Evolutionary conservation across 2,113 vertebrate species (phyloP).

Genomic region (Phalacrocorax brasilianus): DNA sequence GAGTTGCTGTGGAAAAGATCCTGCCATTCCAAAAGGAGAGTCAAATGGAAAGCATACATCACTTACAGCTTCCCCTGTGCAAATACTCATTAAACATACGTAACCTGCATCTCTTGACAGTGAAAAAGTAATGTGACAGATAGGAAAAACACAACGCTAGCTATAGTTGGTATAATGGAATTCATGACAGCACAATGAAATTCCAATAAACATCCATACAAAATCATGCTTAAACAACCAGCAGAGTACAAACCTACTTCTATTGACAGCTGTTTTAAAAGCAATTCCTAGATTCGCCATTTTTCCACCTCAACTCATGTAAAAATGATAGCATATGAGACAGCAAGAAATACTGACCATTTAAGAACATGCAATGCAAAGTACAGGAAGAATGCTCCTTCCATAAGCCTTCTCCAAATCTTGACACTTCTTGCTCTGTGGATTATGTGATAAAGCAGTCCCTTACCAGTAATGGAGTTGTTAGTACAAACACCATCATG

Average conservation of each 20-base stretch:
- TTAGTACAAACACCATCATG: neutral
- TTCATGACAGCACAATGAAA: neutral
- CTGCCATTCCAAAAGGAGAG: neutral
- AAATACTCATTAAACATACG: neutral
- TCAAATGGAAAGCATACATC: neutral
- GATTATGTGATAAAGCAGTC: fast-evolving
- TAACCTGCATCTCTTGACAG: neutral
- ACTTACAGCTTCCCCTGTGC: neutral
- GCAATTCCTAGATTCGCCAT: neutral
- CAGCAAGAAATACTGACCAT: neutral
- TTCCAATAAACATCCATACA: neutral
- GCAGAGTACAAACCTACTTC: neutral
- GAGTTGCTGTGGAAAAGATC: neutral
- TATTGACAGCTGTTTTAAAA: neutral
- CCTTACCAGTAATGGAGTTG: neutral
- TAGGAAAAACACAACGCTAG: neutral
- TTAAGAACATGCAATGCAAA: neutral
- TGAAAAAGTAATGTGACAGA: neutral
- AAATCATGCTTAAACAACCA: neutral
- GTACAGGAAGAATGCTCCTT: neutral
- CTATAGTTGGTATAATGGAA: neutral
- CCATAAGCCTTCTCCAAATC: neutral
- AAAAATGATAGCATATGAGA: neutral
- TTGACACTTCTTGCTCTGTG: neutral
- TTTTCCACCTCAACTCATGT: neutral